Evolutionary conservation across 2,888 invertebrate species (phyloP), one percentile per base, ranked within the genome.

Genomic region (Calliphora vomitoria): DNA sequence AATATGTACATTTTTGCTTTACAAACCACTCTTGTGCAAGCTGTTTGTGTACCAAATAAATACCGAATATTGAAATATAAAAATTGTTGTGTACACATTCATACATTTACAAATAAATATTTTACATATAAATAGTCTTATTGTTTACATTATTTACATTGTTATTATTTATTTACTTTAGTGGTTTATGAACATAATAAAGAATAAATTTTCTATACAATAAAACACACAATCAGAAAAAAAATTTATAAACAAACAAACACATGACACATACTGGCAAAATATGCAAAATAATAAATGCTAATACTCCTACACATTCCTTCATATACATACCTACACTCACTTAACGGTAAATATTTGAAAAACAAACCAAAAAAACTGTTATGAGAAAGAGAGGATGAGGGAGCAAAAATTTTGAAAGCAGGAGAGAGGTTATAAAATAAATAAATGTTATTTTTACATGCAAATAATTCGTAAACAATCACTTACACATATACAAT

Each of bases 111-210:
- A 44, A 4, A n/a, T 5, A 55, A 18, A 55, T 60, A 58, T 82
- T 82, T 82, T 58, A 47, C 60, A 72, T 44, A 47, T 38, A 82
- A 66, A 75, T 58, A 47, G 31, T 58, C n/a, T 75, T 75, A 72
- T 81, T 80, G 58, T 83, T 75, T 44, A 72, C 66, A 75, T 81
- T 82, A 78, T 82, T 87, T 81, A 78, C 66, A 82, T 78, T 82
- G 60, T 87, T 87, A 82, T 85, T 87, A 87, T 87, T 87, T 81
- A 78, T 87, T 81, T 81, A 82, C 78, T 82, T 85, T 69, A 82
- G 87, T 62, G 82, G 87, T 58, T 85, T 82, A 85, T 74, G 81
- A 68, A 74, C 64, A 85, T 82, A 62, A 87, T 79, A 75, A 75
- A 82, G 64, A 74, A 79, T 82, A 85, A 47, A 85, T 74, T 85